Evolutionary conservation across 2,113 vertebrate genomes (phyloP), one percentile per base, ranked within the genome.

Genomic region (Myodes glareolus): DNA sequence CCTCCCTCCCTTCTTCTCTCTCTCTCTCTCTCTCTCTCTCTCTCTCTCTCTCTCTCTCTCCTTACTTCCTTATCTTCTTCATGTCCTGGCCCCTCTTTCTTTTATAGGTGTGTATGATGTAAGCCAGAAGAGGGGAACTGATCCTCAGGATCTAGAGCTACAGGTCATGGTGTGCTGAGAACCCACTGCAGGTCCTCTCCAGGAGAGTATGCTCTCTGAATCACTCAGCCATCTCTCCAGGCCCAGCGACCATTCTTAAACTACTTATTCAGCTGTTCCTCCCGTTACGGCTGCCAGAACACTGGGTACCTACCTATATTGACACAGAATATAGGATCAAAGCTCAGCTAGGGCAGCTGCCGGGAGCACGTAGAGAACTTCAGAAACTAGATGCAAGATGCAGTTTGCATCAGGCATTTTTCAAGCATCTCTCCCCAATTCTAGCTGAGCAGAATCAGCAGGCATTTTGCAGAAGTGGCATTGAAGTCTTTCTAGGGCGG

Each of bases 21-120:
- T 23, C 6, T 21, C 16, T 8, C 0, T 7, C 39, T 10, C 3
- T 19, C 47, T 11, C 5, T 12, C 50, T 13, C 3, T 0, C 3
- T 17, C 55, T 55, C 55, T 21, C 19, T 58, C 55, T 21, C 17
- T 58, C 55, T 7, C 19, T 21, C 19, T 21, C 55, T 5, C 16
- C 31, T 68, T 68, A 31, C 10, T 76, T 47, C 45, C 42, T 76
- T 42, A 42, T 42, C 58, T 17, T 45, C 61, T 47, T 33, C n/a
- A 19, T 45, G 21, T 45, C 14, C 39, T 21, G 29, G 9, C 23
- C 39, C 33, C 9, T 36, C 4, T 47, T 36, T 33, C 10, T 47
- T 77, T 47, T 76, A 12, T 42, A 25, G 25, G 39, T 76, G 23
- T 45, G 21, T 45, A 31, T 68, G 65, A 31, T 68, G 31, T 6